Conservation (phyloP, 2,797 vertebrate species). For the Peromyscus nudipes region DNA sequence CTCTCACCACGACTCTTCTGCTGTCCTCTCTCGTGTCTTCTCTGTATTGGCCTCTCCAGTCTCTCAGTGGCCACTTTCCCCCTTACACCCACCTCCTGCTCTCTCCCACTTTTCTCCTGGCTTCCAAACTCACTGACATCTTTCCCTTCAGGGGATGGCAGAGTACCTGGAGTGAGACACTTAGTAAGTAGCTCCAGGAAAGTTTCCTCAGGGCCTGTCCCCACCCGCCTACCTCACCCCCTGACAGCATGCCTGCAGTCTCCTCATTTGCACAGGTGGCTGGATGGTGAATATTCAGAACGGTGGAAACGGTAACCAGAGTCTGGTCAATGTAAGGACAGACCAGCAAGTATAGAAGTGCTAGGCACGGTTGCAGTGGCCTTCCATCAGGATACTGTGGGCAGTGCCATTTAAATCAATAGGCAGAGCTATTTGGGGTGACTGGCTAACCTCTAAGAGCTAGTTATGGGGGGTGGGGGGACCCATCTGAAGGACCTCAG, state of each 20-base stretch:
- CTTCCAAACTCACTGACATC: background rate
- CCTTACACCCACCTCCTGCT: background rate
- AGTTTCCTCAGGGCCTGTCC: background rate
- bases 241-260: fast-evolving
- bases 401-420: background rate
- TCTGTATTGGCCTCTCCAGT: background rate
- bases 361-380: background rate
- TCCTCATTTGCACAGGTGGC: background rate
- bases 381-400: background rate
- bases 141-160: background rate
- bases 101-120: background rate
- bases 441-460: background rate
- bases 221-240: background rate
- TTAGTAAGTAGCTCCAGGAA: background rate
- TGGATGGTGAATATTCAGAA: background rate
- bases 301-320: background rate
- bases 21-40: conserved; percentile 68
- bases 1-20: background rate
- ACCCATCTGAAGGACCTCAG: background rate
- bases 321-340: background rate
- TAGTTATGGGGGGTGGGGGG: background rate
- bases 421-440: background rate
- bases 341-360: background rate
- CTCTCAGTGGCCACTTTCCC: fast-evolving
- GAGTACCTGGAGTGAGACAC: background rate